phyloP scores from a whole-genome alignment of 1,140 invertebrate genomes.

The Bactericera cockerelli region DNA sequence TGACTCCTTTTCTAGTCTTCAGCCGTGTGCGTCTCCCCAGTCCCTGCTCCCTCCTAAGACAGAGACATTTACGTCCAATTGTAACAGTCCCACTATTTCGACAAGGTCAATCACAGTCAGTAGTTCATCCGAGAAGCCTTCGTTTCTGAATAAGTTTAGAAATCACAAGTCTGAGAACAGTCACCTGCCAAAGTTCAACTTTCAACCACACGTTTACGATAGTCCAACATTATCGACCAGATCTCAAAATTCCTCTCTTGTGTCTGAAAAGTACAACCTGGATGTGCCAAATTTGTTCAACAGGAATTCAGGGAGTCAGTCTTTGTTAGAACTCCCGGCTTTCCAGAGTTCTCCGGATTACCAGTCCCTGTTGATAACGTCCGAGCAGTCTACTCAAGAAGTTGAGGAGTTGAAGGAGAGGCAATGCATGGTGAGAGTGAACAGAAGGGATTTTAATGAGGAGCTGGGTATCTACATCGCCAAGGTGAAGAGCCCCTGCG shows the following conservation, averaged over 20 bases:
- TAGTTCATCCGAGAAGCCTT: neutral
- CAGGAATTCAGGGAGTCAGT: neutral
- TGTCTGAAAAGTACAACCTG: neutral
- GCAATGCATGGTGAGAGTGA: slow-evolving; percentile 38
- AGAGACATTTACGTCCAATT: neutral
- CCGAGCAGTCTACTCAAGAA: neutral
- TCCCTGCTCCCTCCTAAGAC: neutral
- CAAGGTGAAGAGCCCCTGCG: slow-evolving; percentile 46
- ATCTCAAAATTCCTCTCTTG: neutral
- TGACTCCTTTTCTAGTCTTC: slow-evolving; percentile 5
- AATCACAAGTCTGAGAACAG: slow-evolving; percentile 5
- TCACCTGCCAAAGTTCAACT: neutral
- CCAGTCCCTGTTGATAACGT: neutral
- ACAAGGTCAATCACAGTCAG: neutral
- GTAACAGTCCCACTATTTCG: neutral
- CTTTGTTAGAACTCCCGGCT: neutral
- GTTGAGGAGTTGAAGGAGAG: slow-evolving; percentile 26
- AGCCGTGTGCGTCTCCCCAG: neutral
- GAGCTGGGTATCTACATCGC: slow-evolving; percentile 74
- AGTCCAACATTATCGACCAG: neutral
- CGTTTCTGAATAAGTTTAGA: slow-evolving; percentile 5
- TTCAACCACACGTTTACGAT: neutral
- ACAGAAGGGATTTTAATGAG: slow-evolving; percentile 34
- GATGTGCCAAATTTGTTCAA: neutral
- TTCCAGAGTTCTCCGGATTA: neutral